Evolutionary conservation across 2,888 invertebrate genomes (phyloP), one percentile per base, ranked within the genome.

Genomic region (Gasteruption jaculator): DNA sequence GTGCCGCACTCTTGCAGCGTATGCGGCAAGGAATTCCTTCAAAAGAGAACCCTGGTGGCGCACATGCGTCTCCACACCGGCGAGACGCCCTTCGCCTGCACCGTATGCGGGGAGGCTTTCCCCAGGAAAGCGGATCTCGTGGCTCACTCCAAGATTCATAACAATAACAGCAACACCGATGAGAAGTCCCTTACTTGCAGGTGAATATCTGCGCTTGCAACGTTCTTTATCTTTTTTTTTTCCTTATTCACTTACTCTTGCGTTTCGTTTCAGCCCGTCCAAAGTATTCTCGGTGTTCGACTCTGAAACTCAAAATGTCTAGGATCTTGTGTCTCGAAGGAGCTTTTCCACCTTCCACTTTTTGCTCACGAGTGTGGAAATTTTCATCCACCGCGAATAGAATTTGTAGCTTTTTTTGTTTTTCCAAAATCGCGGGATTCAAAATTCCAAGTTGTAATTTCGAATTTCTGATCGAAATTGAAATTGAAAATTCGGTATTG

Each of bases 11-110:
- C 86, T 20, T 89, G 89, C 70, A 83, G 86, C 27, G 82, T 85
- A 31, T 89, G 89, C 66, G 86, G 85, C 42, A 88, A 89, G 70
- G 89, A 89, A 74, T 89, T 89, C 72, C 74, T 89, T 55, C 89
- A 89, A 72, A 88, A 88, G 66, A 74, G 89, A 54, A 89, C 89
- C 5, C 75, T 89, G 8, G 79, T 86, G 47, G 81, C 86, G n/a
- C 89, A 89, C 59, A 83, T 86, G 81, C 81, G 85, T 62, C 76
- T 85, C 26, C 86, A 87, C 61, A 85, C 85, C 15, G 85, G 83
- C 6, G 85, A 85, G 60, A 83, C 82, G 32, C 82, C 83, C 1
- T 83, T 82, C 48, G 81, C 85, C 8, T 86, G 86, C 58, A 75
- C 84, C 36, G 84, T 82, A 51, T 86, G 86, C 58, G 86, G 86